phyloP scores from a whole-genome alignment of 2,113 vertebrate species.

The Chelonoidis abingdonii region DNA sequence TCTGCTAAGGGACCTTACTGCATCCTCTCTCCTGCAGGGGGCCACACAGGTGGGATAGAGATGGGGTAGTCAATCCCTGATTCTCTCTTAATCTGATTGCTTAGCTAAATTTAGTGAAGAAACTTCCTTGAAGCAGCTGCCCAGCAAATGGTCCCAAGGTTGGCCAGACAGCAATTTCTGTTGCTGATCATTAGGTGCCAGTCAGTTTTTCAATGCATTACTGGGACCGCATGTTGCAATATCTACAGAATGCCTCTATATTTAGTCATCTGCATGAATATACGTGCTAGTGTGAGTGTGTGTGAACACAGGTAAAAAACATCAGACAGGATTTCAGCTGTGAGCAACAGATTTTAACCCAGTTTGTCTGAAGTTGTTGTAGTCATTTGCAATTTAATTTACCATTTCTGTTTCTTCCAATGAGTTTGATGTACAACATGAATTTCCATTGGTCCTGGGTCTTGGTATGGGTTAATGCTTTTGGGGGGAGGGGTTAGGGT shows the following conservation, averaged over 20 bases:
- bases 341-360: slow-evolving; percentile 60
- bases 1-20: not conserved
- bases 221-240: rapidly evolving
- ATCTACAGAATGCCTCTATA: rapidly evolving
- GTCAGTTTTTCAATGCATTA: not conserved
- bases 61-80: not conserved
- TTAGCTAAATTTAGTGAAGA: not conserved
- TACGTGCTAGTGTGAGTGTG: not conserved
- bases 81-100: not conserved
- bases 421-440: slow-evolving; percentile 51
- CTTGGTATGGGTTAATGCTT: not conserved
- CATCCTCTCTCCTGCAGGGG: not conserved
- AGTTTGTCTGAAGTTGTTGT: slow-evolving; percentile 56
- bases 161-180: not conserved
- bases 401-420: slow-evolving; percentile 37
- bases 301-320: not conserved
- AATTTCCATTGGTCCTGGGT: not conserved
- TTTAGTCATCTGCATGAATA: not conserved
- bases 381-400: slow-evolving; percentile 65
- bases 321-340: slow-evolving; percentile 44
- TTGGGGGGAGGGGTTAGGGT: not conserved
- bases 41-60: not conserved
- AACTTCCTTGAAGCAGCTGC: not conserved
- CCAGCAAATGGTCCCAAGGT: not conserved
- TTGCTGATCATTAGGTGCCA: not conserved